Evolutionary conservation across 2,888 invertebrate species (phyloP).

Genomic region (Pyrrhia umbra): DNA sequence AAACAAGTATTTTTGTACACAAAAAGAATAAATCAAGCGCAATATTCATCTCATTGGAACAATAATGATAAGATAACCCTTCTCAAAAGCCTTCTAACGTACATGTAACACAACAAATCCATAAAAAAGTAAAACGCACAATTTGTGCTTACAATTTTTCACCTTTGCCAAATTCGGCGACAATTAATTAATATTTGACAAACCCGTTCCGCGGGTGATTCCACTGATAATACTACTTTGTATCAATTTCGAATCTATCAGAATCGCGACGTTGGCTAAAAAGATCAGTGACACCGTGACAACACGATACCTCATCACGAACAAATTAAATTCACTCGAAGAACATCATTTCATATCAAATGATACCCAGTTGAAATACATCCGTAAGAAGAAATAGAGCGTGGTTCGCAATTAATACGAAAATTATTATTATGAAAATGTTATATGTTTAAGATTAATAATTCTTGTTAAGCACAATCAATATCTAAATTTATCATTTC

Average conservation of each 20-base stretch:
- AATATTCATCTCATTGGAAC: constrained; percentile 3
- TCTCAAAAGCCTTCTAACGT: constrained; percentile 47
- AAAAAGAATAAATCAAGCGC: constrained; percentile 22
- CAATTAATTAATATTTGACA: constrained; percentile 72
- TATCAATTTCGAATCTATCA: constrained; percentile 89
- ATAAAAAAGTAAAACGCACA: constrained; percentile 79
- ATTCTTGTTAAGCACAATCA: constrained; percentile 59
- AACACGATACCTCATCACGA: constrained; percentile 44
- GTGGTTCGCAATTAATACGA: constrained; percentile 24
- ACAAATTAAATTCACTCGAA: constrained; percentile 60
- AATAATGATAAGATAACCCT: constrained; percentile 3
- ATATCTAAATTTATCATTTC: constrained; percentile 54
- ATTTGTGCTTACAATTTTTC: constrained; percentile 80
- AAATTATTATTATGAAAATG: constrained; percentile 47
- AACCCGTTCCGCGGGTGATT: constrained; percentile 72
- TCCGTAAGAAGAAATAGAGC: constrained; percentile 41
- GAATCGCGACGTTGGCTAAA: constrained; percentile 71
- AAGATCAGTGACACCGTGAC: constrained; percentile 42
- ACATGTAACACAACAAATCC: constrained; percentile 80
- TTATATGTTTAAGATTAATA: constrained; percentile 41
- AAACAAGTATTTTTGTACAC: constrained; percentile 30
- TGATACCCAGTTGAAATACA: constrained; percentile 57
- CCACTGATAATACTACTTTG: constrained; percentile 81
- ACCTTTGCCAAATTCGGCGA: constrained; percentile 74
- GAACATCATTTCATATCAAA: constrained; percentile 54